Percentiles rank a stretch among this genome's conserved stretches.
These are phyloP conservation scores for Orthosia gracilis DNA, from an alignment of 2,888 invertebrate genomes.

Conservation along the genomic window DNA sequence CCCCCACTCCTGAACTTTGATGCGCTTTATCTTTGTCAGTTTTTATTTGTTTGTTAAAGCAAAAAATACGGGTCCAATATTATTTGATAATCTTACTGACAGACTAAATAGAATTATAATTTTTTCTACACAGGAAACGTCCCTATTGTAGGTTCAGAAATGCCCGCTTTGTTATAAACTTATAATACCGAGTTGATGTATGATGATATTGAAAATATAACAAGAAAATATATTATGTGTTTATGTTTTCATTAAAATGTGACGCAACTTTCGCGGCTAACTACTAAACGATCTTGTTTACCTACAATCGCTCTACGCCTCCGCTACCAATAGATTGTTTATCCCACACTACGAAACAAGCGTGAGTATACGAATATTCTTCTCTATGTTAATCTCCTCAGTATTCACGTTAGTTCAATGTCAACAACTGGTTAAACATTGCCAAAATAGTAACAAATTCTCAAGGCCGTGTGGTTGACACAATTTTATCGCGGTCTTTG, in stretches of 20 bases:
- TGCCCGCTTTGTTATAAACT: too few species aligned
- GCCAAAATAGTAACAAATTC: conserved; percentile 40
- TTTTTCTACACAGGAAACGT: too few species aligned
- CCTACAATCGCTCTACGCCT: background rate
- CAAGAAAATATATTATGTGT: background rate
- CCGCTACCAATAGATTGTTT: background rate
- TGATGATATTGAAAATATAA: background rate
- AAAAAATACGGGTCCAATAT: too few species aligned
- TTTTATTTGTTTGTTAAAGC: too few species aligned
- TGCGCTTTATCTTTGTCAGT: too few species aligned
- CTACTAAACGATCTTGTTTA: conserved; percentile 17
- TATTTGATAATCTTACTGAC: too few species aligned
- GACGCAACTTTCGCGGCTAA: conserved; percentile 1
- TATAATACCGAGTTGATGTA: too few species aligned
- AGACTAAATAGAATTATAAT: too few species aligned
- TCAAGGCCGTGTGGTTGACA: conserved; percentile 45
- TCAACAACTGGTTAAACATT: conserved; percentile 24
- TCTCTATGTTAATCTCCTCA: conserved; percentile 1
- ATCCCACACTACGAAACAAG: background rate
- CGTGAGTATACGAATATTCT: conserved; percentile 16
- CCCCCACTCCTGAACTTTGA: too few species aligned
- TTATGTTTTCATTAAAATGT: conserved; percentile 2
- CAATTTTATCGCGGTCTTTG: conserved; percentile 48
- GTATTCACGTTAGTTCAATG: conserved; percentile 47
- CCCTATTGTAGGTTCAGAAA: too few species aligned